phyloP scores from a whole-genome alignment of 1,140 invertebrate species.

The Pseudomyrmex sp. region DNA sequence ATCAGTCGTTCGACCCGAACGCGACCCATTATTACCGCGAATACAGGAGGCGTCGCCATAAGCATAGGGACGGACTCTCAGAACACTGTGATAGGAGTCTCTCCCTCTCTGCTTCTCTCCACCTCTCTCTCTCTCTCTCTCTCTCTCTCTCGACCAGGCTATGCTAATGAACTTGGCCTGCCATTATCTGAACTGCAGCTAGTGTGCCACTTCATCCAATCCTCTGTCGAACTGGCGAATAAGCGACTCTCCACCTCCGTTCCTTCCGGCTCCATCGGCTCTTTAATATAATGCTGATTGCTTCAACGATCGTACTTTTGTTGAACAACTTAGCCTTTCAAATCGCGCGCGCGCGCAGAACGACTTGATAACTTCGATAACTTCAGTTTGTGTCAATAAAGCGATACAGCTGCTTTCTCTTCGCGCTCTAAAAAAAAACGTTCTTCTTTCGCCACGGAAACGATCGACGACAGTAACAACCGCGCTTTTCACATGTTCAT shows the following conservation, averaged over 20 bases:
- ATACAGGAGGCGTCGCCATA: slow-evolving; percentile 36
- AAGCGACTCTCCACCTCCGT: slow-evolving; percentile 66
- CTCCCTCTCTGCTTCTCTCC: too few relatives aligned
- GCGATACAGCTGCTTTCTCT: background rate
- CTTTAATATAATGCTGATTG: slow-evolving; percentile 75
- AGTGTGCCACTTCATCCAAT: slow-evolving; percentile 73
- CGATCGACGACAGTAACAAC: background rate
- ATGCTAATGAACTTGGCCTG: slow-evolving; percentile 80
- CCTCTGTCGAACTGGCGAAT: slow-evolving; percentile 75
- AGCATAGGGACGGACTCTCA: slow-evolving; percentile 42
- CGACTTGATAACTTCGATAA: background rate
- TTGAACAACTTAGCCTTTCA: slow-evolving; percentile 16
- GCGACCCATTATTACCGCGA: slow-evolving; percentile 58
- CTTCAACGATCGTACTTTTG: slow-evolving; percentile 62
- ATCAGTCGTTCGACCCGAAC: slow-evolving; percentile 21
- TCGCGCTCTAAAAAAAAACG: too few relatives aligned
- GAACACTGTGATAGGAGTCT: slow-evolving; percentile 66
- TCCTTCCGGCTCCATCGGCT: slow-evolving; percentile 58
- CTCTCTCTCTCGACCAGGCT: slow-evolving; percentile 66
- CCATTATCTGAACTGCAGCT: slow-evolving; percentile 81
- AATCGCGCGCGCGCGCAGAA: background rate
- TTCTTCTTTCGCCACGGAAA: background rate
- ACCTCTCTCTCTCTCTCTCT: too few relatives aligned
- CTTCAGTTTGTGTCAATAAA: background rate
- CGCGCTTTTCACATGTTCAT: background rate